Conservation (phyloP, 2,113 vertebrate species). For the Cyanoderma ruficeps region DNA sequence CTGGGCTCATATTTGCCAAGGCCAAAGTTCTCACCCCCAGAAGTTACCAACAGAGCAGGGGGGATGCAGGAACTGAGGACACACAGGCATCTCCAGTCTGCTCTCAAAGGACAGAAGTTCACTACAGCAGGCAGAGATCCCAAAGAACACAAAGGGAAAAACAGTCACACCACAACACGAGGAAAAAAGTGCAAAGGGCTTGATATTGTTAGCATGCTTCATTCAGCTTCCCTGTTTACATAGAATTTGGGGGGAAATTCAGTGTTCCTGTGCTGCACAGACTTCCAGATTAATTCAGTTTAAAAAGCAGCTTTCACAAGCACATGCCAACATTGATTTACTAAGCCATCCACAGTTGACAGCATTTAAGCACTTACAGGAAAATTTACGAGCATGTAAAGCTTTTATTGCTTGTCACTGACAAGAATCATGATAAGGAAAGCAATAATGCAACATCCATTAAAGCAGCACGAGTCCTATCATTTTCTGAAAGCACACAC, state of each 20-base stretch:
- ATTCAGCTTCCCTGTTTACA: not conserved
- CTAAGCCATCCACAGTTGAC: conserved; percentile 27
- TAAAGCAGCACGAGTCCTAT: not conserved
- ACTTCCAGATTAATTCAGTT: not conserved
- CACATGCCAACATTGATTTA: conserved; percentile 36
- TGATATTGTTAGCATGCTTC: not conserved
- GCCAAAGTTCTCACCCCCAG: not conserved
- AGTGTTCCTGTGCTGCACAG: not conserved
- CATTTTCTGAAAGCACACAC: not conserved
- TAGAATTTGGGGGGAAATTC: not conserved
- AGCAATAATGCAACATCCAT: conserved; percentile 22
- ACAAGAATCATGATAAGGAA: conserved; percentile 57
- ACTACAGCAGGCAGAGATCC: not conserved
- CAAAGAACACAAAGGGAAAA: not conserved
- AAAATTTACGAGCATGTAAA: conserved; percentile 58
- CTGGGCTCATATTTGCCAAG: not conserved
- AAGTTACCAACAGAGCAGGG: not conserved
- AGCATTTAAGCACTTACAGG: conserved; percentile 40
- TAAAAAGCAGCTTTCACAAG: conserved; percentile 19
- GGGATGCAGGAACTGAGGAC: not conserved
- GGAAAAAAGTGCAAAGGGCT: not conserved
- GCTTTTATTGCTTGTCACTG: conserved; percentile 49
- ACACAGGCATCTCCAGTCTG: not conserved
- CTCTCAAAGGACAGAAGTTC: not conserved
- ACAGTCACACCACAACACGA: not conserved